Evolutionary conservation across 2,888 invertebrate genomes (phyloP), one percentile per base, ranked within the genome.

Genomic region (Bembecia ichneumoniformis): DNA sequence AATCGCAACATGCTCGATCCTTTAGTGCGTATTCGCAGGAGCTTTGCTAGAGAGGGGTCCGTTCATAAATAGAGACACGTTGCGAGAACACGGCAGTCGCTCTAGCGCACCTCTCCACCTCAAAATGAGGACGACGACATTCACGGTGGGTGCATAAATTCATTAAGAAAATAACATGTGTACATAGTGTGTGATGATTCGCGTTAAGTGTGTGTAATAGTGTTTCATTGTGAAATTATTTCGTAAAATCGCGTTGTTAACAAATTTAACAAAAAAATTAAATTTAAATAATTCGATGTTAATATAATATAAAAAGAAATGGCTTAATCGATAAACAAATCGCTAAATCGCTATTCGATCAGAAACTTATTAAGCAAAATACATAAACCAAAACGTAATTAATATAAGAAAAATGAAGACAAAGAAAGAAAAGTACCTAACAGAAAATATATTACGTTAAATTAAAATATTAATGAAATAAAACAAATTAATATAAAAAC

Each of bases 41-140:
- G 51, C 48, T 45, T 49, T 45, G 50, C 49, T 51, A 67, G 77
- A 74, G 80, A 77, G 80, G 82, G 79, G 82, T 63, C 59, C 43
- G 54, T 64, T 71, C 55, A 78, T 82, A 82, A 73, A 79, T 76
- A 74, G 66, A 60, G 55, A 53, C 67, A 68, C 66, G 63, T 15
- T 43, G 49, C 60, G 55, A 51, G 51, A 46, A 50, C 51, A 46
- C 54, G 65, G 55, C 81, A 82, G 82, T 82, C 78, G 74, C 73
- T 70, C 71, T 70, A 58, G 67, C 67, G 72, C 66, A 60, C 66
- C 71, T 68, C 74, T 68, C 60, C 58, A 56, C 64, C 58, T 59
- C 73, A 74, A 73, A 65, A 82, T 82, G 82, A 78, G 82, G 73
- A 74, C 77, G 75, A 76, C 80, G 70, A 69, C 77, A 58, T 61